Conservation (phyloP, 1,140 invertebrate genomes). For the Venturia canescens region DNA sequence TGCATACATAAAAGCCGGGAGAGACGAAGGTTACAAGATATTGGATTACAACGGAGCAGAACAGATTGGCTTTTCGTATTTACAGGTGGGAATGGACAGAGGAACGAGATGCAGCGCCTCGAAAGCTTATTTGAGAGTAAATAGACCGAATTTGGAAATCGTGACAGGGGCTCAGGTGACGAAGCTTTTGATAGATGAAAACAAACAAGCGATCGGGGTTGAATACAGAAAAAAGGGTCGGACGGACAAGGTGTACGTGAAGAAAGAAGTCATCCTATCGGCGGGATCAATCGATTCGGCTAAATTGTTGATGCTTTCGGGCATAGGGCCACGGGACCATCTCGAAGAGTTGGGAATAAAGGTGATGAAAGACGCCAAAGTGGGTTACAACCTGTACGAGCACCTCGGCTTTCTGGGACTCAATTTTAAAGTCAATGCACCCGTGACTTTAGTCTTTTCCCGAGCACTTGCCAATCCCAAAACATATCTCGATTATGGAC, state of each 20-base stretch:
- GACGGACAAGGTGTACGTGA: slow-evolving; percentile 72
- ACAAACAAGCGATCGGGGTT: slow-evolving; percentile 78
- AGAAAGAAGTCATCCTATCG: slow-evolving; percentile 83
- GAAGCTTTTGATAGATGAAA: slow-evolving; percentile 79
- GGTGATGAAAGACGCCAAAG: slow-evolving; percentile 81
- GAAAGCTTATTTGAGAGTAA: slow-evolving; percentile 79
- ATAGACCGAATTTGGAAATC: slow-evolving; percentile 83
- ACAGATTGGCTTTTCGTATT: slow-evolving; percentile 79
- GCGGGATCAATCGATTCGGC: slow-evolving; percentile 84
- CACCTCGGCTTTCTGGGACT: slow-evolving; percentile 84
- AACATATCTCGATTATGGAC: slow-evolving; percentile 69
- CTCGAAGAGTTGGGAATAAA: slow-evolving; percentile 83
- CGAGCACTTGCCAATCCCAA: slow-evolving; percentile 54
- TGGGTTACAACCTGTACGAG: slow-evolving; percentile 85
- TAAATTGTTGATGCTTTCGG: slow-evolving; percentile 85
- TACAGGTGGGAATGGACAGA: slow-evolving; percentile 82
- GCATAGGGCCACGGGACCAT: slow-evolving; percentile 84
- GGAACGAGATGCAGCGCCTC: slow-evolving; percentile 82
- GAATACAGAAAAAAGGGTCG: slow-evolving; percentile 78
- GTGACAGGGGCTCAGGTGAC: slow-evolving; percentile 81
- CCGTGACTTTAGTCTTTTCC: slow-evolving; percentile 60
- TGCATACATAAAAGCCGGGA: slow-evolving; percentile 79
- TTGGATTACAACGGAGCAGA: slow-evolving; percentile 78
- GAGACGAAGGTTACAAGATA: slow-evolving; percentile 76
- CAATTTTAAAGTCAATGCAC: slow-evolving; percentile 77